These are phyloP conservation scores for Nerophis lumbriciformis DNA, from an alignment of 2,113 vertebrate species.

Conservation along the genomic window DNA sequence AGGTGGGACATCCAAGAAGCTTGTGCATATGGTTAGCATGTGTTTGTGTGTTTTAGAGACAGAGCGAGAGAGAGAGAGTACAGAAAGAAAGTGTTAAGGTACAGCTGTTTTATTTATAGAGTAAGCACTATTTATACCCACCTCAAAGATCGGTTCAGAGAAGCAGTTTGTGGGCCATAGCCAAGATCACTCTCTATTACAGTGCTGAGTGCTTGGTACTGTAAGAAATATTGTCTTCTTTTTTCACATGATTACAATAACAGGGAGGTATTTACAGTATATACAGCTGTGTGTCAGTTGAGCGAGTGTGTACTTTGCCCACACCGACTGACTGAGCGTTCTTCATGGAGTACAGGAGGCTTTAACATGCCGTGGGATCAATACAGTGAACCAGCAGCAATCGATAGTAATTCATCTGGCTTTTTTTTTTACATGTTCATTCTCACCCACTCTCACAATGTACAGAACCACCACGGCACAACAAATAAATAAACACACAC, in stretches of 20 bases:
- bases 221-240: slow-evolving; percentile 18
- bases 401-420: slow-evolving; percentile 70
- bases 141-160: slow-evolving; percentile 70
- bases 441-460: slow-evolving; percentile 53
- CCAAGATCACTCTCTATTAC: slow-evolving; percentile 66
- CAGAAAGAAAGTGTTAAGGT: slow-evolving; percentile 48
- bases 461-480: slow-evolving; percentile 38
- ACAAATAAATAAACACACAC: slow-evolving; percentile 61
- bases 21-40: slow-evolving; percentile 17
- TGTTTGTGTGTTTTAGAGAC: slow-evolving; percentile 7
- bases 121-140: slow-evolving; percentile 64
- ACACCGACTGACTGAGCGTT: slow-evolving; percentile 57
- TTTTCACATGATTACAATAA: slow-evolving; percentile 34
- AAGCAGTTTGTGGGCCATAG: slow-evolving; percentile 60
- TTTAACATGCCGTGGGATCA: slow-evolving; percentile 66
- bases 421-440: slow-evolving; percentile 46
- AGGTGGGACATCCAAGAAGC: slow-evolving; percentile 29
- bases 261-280: slow-evolving; percentile 37
- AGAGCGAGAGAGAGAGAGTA: slow-evolving; percentile 33
- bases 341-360: slow-evolving; percentile 63
- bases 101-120: slow-evolving; percentile 71
- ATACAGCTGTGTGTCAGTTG: slow-evolving; percentile 30
- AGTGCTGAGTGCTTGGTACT: slow-evolving; percentile 15
- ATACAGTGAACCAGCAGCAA: slow-evolving; percentile 64
- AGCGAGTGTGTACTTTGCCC: slow-evolving; percentile 5